Evolutionary conservation across 2,888 invertebrate species (phyloP), one percentile per base, ranked within the genome.

Genomic region (Acleris emargana): DNA sequence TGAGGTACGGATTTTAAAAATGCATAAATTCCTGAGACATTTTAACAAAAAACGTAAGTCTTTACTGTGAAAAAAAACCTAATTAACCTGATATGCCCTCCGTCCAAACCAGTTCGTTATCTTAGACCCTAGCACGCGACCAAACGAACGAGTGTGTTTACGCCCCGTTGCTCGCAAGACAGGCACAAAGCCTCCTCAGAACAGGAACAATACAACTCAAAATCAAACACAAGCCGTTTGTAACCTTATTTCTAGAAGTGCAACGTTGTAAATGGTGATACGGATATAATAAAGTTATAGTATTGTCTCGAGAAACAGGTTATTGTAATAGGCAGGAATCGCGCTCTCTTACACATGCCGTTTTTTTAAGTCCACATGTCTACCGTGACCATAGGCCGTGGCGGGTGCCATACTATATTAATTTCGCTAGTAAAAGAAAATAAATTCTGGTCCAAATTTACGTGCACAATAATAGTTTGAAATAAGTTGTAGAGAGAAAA

Each of bases 341-440:
- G 72, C 82, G 85, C 79, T 82, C 76, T 76, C 76, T 67, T 84
- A 82, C 85, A 84, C 80, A 78, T 74, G 79, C 72, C 67, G 67
- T 74, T 81, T 80, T 81, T 81, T 82, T 79, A 45, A 54, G 51
- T 58, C 61, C 52, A 52, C 57, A 68, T 61, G 61, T 47, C 25
- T 53, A 49, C 51, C 61, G 22, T 47, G 51, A 20, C n/a, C 61
- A 52, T 45, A 20, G 32, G 25, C 55, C 57, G 57, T 66, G 47
- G 38, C 66, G 51, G 6, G 66, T 66, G 66, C 51, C 55, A 57
- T 66, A 66, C 51, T 50, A 47, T 66, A 61, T 66, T 51, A 60
- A 20, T 22, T 7, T 32, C 17, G 42, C 18, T 20, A 9, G 16
- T 6, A 38, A 38, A 32, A 38, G 38, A 38, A 38, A 32, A 38